A percentile compares a stretch with the other conserved stretches of the same genome.
Conservation (phyloP, 2,888 invertebrate genomes). For the Branchellion lobata region DNA sequence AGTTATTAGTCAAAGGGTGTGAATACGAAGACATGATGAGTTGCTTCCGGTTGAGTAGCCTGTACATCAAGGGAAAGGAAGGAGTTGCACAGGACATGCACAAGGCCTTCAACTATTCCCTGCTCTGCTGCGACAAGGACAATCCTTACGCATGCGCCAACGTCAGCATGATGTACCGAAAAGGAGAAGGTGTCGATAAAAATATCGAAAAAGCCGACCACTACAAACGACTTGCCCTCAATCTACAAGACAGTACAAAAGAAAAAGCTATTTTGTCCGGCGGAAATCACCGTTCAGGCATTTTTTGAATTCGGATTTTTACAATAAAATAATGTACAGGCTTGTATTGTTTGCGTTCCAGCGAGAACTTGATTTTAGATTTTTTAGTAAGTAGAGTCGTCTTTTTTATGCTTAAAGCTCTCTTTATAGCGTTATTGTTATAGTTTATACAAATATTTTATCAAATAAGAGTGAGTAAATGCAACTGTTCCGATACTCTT, state of each 20-base stretch:
- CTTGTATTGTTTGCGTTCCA: too few relatives aligned
- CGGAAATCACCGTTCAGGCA: too few relatives aligned
- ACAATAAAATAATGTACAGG: too few relatives aligned
- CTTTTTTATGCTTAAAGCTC: constrained; percentile 6
- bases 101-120: constrained; percentile 77
- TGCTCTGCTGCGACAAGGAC: constrained; percentile 77
- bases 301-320: too few relatives aligned
- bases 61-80: constrained; percentile 73
- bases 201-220: constrained; percentile 72
- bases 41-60: constrained; percentile 78
- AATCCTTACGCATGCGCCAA: constrained; percentile 85
- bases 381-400: too few relatives aligned
- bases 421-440: too few relatives aligned
- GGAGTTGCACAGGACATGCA: constrained; percentile 68
- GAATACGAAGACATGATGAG: constrained; percentile 66
- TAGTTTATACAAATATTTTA: too few relatives aligned
- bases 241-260: constrained; percentile 43
- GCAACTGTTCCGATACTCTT: too few relatives aligned
- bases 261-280: constrained; percentile 14
- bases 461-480: too few relatives aligned
- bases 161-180: constrained; percentile 71
- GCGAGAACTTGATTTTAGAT: too few relatives aligned
- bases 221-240: constrained; percentile 71
- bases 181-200: constrained; percentile 76
- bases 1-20: constrained; percentile 55